A percentile compares a stretch with the other conserved stretches of the same genome.
These are phyloP conservation scores for Saccostrea cuccullata DNA, from an alignment of 1,140 invertebrate species.

Conservation along the genomic window DNA sequence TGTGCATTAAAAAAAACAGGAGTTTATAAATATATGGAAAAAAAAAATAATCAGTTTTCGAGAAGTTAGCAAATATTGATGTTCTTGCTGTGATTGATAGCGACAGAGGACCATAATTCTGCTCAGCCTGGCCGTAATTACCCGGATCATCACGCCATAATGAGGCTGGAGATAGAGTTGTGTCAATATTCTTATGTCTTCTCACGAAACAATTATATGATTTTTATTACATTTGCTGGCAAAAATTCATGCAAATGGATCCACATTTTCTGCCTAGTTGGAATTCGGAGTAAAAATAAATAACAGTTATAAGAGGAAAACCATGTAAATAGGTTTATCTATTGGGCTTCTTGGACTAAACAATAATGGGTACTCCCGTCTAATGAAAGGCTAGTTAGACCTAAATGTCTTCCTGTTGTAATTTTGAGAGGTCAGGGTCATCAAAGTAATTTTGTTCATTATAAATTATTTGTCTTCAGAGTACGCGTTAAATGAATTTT, in stretches of 20 bases:
- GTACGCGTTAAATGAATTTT: no score
- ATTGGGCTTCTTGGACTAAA: no score
- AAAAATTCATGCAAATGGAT: background rate
- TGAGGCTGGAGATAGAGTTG: background rate
- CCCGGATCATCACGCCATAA: background rate
- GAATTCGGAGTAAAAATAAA: background rate
- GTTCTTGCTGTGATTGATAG: background rate
- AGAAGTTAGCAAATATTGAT: background rate
- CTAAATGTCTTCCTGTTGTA: no score
- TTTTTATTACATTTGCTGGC: background rate
- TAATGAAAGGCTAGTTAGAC: no score
- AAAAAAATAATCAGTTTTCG: background rate
- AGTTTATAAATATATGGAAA: background rate
- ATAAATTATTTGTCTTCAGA: no score
- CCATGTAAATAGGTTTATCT: no score
- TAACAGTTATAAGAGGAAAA: no score
- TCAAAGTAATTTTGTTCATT: no score
- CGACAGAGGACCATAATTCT: background rate
- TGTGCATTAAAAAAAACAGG: background rate
- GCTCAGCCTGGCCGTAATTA: background rate
- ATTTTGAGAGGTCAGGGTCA: no score
- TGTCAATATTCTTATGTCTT: background rate
- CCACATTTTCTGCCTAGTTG: background rate
- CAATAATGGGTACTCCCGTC: no score
- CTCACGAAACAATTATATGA: background rate